These are phyloP conservation scores for Megaceryle torquata DNA, from an alignment of 2,113 vertebrate genomes.

Conservation along the genomic window DNA sequence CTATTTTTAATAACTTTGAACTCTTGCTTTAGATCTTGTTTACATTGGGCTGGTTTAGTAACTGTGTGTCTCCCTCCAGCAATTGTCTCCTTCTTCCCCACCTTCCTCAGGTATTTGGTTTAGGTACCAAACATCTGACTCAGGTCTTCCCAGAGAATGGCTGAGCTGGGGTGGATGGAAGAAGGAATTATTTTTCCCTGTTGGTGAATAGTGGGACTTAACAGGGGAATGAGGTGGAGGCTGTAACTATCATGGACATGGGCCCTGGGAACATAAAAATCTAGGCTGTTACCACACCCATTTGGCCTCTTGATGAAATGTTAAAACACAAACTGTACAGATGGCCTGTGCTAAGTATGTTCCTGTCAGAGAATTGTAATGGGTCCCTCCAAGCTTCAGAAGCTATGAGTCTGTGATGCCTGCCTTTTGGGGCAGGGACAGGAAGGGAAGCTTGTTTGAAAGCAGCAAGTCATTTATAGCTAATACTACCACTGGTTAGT, in stretches of 20 bases:
- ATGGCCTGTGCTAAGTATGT: background rate
- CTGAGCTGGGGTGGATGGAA: background rate
- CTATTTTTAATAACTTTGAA: conserved; percentile 66
- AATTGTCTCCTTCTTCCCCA: conserved; percentile 62
- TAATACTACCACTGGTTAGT: rapidly evolving
- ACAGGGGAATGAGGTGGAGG: background rate
- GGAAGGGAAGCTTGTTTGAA: background rate
- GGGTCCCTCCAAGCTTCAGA: background rate
- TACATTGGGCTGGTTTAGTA: conserved; percentile 60
- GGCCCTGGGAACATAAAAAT: background rate
- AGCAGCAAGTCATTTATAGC: background rate
- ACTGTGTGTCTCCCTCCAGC: conserved; percentile 56
- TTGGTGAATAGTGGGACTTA: background rate
- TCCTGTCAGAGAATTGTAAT: background rate
- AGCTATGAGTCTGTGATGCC: rapidly evolving
- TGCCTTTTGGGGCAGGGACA: background rate
- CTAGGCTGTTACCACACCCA: background rate
- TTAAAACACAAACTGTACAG: background rate
- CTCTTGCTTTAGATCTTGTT: conserved; percentile 65
- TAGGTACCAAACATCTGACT: conserved; percentile 68
- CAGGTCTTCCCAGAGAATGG: conserved; percentile 51
- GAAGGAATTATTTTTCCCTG: background rate
- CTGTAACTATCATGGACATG: background rate
- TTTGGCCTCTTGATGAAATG: background rate
- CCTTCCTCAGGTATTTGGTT: conserved; percentile 66